Evolutionary conservation across 2,113 vertebrate genomes (phyloP).

Genomic region (Eptesicus fuscus): DNA sequence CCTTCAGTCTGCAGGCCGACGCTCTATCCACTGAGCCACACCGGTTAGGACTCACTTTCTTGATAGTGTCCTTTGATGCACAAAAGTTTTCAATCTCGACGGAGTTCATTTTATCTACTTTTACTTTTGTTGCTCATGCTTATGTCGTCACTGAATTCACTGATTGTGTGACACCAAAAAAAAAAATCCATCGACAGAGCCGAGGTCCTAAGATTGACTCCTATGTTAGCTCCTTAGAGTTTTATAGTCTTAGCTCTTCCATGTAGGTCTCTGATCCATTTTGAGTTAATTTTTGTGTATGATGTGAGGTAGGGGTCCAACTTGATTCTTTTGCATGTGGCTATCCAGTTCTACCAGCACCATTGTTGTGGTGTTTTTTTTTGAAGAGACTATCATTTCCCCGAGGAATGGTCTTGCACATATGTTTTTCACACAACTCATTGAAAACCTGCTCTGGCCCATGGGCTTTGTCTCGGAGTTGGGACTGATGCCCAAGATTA

Average conservation of each 20-base stretch:
- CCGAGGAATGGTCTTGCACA: neutral
- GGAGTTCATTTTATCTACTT: neutral
- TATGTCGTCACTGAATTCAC: neutral
- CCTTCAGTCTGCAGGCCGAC: too few relatives aligned
- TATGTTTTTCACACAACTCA: neutral
- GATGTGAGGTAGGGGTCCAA: neutral
- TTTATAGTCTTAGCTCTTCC: neutral
- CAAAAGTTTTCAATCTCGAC: neutral
- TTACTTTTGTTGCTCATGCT: neutral
- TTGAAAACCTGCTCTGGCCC: neutral
- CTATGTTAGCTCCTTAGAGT: neutral
- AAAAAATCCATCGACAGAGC: neutral
- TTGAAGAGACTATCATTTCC: neutral
- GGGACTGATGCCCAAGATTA: neutral
- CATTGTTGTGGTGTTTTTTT: neutral
- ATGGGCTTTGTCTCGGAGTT: neutral
- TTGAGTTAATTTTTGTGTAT: neutral
- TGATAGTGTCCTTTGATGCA: neutral
- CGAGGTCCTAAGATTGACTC: neutral
- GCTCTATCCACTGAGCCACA: too few relatives aligned
- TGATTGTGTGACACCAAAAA: neutral
- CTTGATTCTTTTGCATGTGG: neutral
- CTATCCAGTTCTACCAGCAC: neutral
- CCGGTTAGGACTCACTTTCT: neutral
- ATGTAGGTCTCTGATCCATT: neutral